Evolutionary conservation across 2,797 vertebrate species (phyloP).

Genomic region (Botia kubotai): DNA sequence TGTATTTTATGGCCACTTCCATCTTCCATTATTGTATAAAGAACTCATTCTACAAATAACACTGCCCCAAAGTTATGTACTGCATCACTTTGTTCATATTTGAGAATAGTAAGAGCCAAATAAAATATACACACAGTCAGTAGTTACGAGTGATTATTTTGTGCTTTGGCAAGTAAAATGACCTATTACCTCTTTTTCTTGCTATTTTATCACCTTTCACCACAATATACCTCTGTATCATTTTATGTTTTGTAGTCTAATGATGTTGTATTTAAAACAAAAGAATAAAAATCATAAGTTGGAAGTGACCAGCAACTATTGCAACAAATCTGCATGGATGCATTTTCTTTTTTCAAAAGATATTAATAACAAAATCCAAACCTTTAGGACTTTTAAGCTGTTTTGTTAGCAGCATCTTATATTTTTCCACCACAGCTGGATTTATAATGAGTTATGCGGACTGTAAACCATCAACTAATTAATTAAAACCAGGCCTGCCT

Average conservation of each 20-base stretch:
- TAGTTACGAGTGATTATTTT: background rate
- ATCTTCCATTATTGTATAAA: slow-evolving; percentile 18
- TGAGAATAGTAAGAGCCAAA: background rate
- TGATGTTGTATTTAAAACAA: slow-evolving; percentile 4
- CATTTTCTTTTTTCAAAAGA: slow-evolving; percentile 4
- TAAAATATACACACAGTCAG: background rate
- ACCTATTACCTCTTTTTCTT: background rate
- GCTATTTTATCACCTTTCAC: background rate
- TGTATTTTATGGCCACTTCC: slow-evolving; percentile 19
- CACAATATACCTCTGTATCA: background rate
- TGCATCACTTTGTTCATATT: background rate
- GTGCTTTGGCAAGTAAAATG: background rate
- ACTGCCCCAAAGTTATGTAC: background rate
- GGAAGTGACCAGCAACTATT: slow-evolving; percentile 24
- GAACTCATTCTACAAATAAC: background rate
- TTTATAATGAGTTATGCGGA: slow-evolving; percentile 41
- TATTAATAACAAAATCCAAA: slow-evolving; percentile 20
- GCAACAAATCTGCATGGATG: slow-evolving; percentile 21
- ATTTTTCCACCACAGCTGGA: slow-evolving; percentile 16
- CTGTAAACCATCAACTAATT: slow-evolving; percentile 43
- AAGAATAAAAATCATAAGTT: background rate
- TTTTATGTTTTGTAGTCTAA: background rate
- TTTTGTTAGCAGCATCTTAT: slow-evolving; percentile 36
- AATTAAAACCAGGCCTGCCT: slow-evolving; percentile 50
- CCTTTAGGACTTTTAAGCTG: slow-evolving; percentile 13